These are phyloP conservation scores for Steatornis caripensis DNA, from an alignment of 2,113 vertebrate species.

Conservation along the genomic window DNA sequence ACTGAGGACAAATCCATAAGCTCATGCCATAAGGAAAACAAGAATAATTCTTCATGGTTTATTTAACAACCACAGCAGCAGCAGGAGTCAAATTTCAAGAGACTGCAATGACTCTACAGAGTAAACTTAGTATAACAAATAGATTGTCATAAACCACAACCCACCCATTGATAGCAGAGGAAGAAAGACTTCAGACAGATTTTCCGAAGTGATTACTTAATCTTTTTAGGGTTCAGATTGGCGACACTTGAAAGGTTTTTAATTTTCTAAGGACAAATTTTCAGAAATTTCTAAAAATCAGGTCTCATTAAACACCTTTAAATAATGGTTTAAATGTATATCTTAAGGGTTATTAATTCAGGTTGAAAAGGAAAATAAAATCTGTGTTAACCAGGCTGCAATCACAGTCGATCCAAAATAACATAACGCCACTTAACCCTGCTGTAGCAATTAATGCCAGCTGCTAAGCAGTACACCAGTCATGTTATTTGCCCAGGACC, in stretches of 20 bases:
- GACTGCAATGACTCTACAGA: background rate
- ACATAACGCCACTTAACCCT: accelerated
- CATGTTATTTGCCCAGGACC: background rate
- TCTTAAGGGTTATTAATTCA: background rate
- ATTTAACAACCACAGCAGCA: background rate
- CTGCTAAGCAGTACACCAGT: background rate
- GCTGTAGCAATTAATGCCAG: background rate
- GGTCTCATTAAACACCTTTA: background rate
- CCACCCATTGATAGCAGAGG: background rate
- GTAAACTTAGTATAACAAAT: background rate
- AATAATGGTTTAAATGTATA: background rate
- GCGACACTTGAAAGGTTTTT: background rate
- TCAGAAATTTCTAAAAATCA: background rate
- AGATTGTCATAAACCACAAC: background rate
- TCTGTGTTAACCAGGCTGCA: too few species aligned
- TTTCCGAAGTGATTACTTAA: background rate
- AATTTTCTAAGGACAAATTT: background rate
- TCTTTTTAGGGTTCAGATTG: background rate
- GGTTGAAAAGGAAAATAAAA: background rate
- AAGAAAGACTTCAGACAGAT: background rate
- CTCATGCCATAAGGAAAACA: background rate
- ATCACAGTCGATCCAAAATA: background rate
- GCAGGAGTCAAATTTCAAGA: background rate
- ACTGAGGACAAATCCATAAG: background rate
- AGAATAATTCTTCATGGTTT: background rate